Evolutionary conservation across 2,113 vertebrate species (phyloP).

Genomic region (Numenius arquata): DNA sequence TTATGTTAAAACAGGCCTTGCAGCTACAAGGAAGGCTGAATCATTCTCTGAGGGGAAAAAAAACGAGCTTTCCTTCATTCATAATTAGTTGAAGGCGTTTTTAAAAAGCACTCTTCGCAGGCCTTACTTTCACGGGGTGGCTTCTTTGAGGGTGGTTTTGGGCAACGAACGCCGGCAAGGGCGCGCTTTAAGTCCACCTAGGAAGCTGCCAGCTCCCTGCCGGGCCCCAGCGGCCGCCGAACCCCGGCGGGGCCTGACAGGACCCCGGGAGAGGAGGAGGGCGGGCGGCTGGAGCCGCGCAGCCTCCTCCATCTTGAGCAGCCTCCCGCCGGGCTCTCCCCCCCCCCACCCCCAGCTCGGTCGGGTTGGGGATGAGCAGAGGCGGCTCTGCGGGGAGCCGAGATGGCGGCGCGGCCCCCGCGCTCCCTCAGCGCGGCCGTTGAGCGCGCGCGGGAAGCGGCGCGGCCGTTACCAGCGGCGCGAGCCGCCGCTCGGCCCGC

Average conservation of each 20-base stretch:
- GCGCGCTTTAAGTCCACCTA: no score
- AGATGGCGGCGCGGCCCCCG: background rate
- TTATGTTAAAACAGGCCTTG: background rate
- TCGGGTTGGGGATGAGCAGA: background rate
- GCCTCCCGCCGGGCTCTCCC: no score
- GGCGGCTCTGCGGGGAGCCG: background rate
- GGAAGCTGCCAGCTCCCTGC: background rate
- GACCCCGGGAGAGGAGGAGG: background rate
- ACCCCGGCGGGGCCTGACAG: no score
- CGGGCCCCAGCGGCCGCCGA: no score
- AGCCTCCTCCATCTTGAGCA: background rate
- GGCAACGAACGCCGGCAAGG: no score
- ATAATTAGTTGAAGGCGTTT: rapidly evolving
- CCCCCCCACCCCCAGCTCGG: background rate
- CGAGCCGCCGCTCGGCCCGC: background rate
- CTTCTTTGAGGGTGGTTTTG: background rate
- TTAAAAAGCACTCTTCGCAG: background rate
- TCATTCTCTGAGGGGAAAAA: no score
- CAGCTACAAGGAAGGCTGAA: background rate
- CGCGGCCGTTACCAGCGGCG: background rate
- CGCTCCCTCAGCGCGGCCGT: background rate
- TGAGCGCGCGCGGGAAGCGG: background rate
- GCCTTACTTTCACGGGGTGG: no score
- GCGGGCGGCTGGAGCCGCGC: background rate
- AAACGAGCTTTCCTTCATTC: no score